A percentile compares a stretch with the other conserved stretches of the same genome.
phyloP scores from a whole-genome alignment of 53 echinoderm and acorn worm genomes.

The Paracentrotus lividus region DNA sequence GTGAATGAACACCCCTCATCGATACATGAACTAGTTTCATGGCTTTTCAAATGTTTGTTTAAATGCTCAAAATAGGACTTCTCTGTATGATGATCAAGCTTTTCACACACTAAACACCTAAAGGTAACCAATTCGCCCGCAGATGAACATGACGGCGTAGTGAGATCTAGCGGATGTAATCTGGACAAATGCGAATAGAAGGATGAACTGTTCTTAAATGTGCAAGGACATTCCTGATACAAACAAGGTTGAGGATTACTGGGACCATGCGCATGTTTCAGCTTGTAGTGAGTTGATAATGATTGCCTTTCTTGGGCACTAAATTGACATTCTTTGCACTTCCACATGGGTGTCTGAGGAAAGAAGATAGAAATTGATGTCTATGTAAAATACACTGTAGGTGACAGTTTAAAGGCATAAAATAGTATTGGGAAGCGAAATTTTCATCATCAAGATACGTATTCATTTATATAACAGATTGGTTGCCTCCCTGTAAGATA shows the following conservation, averaged over 20 bases:
- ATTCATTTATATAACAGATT: no score
- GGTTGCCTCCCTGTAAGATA: no score
- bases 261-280: constrained; percentile 24
- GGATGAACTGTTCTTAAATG: constrained; percentile 26
- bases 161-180: constrained; percentile 27
- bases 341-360: constrained; percentile 36
- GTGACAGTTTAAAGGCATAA: no score
- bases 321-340: constrained; percentile 39
- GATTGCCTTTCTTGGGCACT: constrained; percentile 30
- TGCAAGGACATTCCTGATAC: background rate
- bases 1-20: background rate
- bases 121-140: background rate
- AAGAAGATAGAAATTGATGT: constrained; percentile 18
- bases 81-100: background rate
- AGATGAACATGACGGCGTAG: constrained; percentile 40
- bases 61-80: background rate
- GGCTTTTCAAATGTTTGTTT: background rate
- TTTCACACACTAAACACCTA: constrained; percentile 5
- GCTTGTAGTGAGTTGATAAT: constrained; percentile 39
- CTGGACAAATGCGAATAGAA: constrained; percentile 39
- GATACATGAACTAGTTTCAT: constrained; percentile 1
- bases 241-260: background rate
- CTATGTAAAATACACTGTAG: constrained; percentile 33
- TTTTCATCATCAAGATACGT: no score
- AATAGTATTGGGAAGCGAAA: no score